These are phyloP conservation scores for Scaptomyza pallida DNA, from an alignment of 1,140 invertebrate genomes.

Conservation along the genomic window DNA sequence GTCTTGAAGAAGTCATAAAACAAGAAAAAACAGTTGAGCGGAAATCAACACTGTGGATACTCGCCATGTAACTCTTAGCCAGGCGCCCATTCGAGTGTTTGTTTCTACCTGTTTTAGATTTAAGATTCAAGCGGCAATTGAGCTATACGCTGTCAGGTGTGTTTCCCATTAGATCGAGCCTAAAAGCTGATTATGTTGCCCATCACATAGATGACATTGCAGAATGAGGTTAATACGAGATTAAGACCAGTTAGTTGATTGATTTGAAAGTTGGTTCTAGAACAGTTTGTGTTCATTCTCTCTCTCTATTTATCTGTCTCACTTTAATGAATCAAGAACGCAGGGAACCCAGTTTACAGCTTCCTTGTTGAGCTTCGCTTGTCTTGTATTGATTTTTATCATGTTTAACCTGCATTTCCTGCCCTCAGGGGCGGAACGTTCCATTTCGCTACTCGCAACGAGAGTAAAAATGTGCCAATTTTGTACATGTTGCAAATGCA, in stretches of 20 bases:
- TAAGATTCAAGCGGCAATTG: slow-evolving; percentile 41
- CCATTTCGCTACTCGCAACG: slow-evolving; percentile 69
- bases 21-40: slow-evolving; percentile 70
- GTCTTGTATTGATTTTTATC: slow-evolving; percentile 49
- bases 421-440: slow-evolving; percentile 48
- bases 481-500: slow-evolving; percentile 45
- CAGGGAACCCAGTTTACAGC: neutral
- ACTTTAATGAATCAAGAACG: neutral
- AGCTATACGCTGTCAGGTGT: slow-evolving; percentile 58
- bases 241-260: slow-evolving; percentile 40
- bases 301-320: too few relatives aligned
- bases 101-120: slow-evolving; percentile 7
- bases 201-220: slow-evolving; percentile 54
- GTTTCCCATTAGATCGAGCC: neutral
- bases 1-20: slow-evolving; percentile 64
- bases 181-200: slow-evolving; percentile 51
- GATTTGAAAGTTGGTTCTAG: neutral
- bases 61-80: slow-evolving; percentile 9
- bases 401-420: slow-evolving; percentile 57
- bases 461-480: slow-evolving; percentile 80
- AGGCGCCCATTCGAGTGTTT: slow-evolving; percentile 17
- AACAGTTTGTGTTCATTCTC: too few relatives aligned
- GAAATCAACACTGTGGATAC: slow-evolving; percentile 77
- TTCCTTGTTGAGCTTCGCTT: slow-evolving; percentile 34
- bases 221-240: slow-evolving; percentile 45